Conservation (phyloP, 2,888 invertebrate genomes). For the Hyalella azteca region DNA sequence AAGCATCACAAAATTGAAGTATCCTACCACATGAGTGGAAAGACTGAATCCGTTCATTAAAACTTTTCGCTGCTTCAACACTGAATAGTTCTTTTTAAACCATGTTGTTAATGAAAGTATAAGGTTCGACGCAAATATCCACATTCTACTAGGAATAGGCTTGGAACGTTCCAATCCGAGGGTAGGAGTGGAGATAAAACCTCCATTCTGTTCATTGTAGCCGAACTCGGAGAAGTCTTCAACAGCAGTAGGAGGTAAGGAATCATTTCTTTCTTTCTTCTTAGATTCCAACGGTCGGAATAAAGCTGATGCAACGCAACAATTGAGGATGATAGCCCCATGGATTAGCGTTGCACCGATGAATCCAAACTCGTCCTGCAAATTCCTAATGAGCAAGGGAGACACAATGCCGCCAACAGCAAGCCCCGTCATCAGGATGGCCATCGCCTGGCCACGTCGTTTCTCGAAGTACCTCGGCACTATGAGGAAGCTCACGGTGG, state of each 20-base stretch:
- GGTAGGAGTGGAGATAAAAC: neutral
- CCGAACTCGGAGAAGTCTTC: too few relatives aligned
- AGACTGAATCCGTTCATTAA: slow-evolving; percentile 20
- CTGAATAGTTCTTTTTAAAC: neutral
- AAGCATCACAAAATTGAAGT: slow-evolving; percentile 38
- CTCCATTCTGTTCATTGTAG: neutral
- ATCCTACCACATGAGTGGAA: neutral
- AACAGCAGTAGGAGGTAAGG: too few relatives aligned
- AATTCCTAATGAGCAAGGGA: slow-evolving; percentile 38
- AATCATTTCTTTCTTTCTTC: neutral
- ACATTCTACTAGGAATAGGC: too few relatives aligned
- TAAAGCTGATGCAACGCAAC: slow-evolving; percentile 44
- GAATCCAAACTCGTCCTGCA: slow-evolving; percentile 47
- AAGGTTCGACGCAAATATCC: neutral
- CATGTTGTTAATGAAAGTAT: neutral
- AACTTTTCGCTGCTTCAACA: slow-evolving; percentile 19
- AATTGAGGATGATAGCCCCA: slow-evolving; percentile 42
- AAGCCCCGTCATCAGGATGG: slow-evolving; percentile 47
- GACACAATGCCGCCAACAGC: slow-evolving; percentile 43
- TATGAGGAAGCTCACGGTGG: slow-evolving; percentile 42
- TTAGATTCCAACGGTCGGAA: slow-evolving; percentile 42
- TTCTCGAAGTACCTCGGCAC: slow-evolving; percentile 48
- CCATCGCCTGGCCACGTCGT: slow-evolving; percentile 46
- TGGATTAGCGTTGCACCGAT: slow-evolving; percentile 47
- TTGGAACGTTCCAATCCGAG: neutral